Evolutionary conservation across 1,140 invertebrate species (phyloP).

Genomic region (Dinothrombium tinctorium): DNA sequence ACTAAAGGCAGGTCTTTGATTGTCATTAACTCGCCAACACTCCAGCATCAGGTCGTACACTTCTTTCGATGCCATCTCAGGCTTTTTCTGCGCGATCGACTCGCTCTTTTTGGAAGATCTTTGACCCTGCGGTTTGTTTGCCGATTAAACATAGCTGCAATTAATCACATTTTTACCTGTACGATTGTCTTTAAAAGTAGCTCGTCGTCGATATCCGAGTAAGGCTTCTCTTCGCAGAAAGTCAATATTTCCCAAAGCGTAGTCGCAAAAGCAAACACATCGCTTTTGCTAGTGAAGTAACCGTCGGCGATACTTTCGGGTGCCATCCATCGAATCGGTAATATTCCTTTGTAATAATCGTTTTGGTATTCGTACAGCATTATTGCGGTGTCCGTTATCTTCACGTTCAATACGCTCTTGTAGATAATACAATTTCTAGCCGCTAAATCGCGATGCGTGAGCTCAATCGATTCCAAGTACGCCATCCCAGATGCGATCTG

Average conservation of each 20-base stretch:
- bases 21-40: constrained; percentile 63
- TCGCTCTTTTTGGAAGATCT: constrained; percentile 68
- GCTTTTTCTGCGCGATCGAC: constrained; percentile 69
- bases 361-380: too few species aligned
- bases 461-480: constrained; percentile 75
- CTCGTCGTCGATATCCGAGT: constrained; percentile 67
- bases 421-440: constrained; percentile 81
- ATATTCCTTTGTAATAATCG: constrained; percentile 76
- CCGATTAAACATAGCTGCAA: too few species aligned
- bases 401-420: constrained; percentile 83
- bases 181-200: constrained; percentile 64
- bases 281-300: constrained; percentile 80
- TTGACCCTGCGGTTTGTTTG: constrained; percentile 76
- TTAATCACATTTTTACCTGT: constrained; percentile 72
- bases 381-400: too few species aligned
- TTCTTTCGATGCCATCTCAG: constrained; percentile 60
- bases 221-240: constrained; percentile 66
- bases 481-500: constrained; percentile 89
- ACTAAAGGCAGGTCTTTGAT: constrained; percentile 54
- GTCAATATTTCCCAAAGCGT: constrained; percentile 89
- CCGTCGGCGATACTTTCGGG: constrained; percentile 84
- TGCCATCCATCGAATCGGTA: constrained; percentile 99
- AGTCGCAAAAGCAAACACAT: constrained; percentile 87
- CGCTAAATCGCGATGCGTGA: constrained; percentile 29
- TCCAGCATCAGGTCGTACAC: constrained; percentile 63